A percentile compares a stretch with the other conserved stretches of the same genome.
Evolutionary conservation across 2,113 vertebrate species (phyloP).

Genomic region (Hepsetus odoe): DNA sequence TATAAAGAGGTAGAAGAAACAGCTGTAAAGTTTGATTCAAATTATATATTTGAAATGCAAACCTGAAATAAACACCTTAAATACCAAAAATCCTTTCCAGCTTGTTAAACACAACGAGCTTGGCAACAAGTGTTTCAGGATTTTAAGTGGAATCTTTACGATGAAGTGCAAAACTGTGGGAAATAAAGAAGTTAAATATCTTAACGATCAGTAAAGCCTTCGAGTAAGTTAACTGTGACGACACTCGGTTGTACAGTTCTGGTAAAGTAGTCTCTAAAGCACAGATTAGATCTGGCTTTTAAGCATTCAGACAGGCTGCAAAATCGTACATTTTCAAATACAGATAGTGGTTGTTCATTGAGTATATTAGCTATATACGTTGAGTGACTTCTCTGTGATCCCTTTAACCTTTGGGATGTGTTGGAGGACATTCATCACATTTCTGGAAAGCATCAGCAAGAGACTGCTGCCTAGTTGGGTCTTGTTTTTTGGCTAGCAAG

Average conservation of each 20-base stretch:
- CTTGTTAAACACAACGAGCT: neutral
- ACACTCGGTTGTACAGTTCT: too few species aligned
- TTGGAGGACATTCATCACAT: neutral
- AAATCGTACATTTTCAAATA: neutral
- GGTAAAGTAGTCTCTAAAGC: too few species aligned
- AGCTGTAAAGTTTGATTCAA: neutral
- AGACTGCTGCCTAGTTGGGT: neutral
- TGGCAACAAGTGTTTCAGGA: neutral
- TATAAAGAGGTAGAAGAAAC: neutral
- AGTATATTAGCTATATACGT: neutral
- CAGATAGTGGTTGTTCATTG: neutral
- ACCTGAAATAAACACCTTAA: neutral
- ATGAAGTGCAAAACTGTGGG: too few species aligned
- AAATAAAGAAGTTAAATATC: too few species aligned
- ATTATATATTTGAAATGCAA: neutral
- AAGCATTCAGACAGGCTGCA: neutral
- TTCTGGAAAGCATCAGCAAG: neutral
- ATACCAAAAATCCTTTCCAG: neutral
- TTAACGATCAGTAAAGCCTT: too few species aligned
- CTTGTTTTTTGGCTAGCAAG: neutral
- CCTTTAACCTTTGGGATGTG: neutral
- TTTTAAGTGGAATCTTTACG: too few species aligned
- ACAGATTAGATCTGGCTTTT: neutral
- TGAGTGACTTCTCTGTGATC: neutral
- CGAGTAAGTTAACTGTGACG: too few species aligned